Conservation (phyloP, 1,140 invertebrate genomes). For the Drosophila tani region DNA sequence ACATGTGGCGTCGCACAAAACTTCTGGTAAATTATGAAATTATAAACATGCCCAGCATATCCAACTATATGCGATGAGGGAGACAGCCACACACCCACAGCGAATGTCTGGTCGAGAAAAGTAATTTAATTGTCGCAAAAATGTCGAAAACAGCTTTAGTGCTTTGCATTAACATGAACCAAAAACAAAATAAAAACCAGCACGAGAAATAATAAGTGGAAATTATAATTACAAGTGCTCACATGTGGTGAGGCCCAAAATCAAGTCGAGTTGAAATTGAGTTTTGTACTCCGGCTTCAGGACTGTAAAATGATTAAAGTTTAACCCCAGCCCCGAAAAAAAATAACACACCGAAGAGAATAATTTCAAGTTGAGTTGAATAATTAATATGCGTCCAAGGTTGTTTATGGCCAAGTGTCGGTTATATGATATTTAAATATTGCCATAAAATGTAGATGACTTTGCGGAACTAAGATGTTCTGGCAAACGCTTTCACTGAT, state of each 20-base stretch:
- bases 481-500: background rate
- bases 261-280: conserved; percentile 14
- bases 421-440: conserved; percentile 69
- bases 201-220: conserved; percentile 72
- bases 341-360: conserved; percentile 20
- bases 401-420: conserved; percentile 68
- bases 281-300: conserved; percentile 15
- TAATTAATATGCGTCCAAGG: conserved; percentile 73
- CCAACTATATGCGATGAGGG: conserved; percentile 31
- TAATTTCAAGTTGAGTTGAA: conserved; percentile 55
- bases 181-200: conserved; percentile 29
- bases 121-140: conserved; percentile 82
- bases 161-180: conserved; percentile 72
- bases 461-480: conserved; percentile 33
- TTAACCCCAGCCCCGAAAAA: conserved; percentile 7
- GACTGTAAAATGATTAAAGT: conserved; percentile 55
- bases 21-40: conserved; percentile 80
- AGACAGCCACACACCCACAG: conserved; percentile 36
- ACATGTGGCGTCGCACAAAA: conserved; percentile 72
- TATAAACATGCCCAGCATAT: conserved; percentile 66
- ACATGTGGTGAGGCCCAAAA: conserved; percentile 52
- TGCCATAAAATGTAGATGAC: conserved; percentile 53
- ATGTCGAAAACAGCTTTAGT: conserved; percentile 80
- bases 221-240: conserved; percentile 80
- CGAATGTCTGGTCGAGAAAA: conserved; percentile 76